Evolutionary conservation across 2,797 vertebrate species (phyloP).

Genomic region (Propithecus perrieri): DNA sequence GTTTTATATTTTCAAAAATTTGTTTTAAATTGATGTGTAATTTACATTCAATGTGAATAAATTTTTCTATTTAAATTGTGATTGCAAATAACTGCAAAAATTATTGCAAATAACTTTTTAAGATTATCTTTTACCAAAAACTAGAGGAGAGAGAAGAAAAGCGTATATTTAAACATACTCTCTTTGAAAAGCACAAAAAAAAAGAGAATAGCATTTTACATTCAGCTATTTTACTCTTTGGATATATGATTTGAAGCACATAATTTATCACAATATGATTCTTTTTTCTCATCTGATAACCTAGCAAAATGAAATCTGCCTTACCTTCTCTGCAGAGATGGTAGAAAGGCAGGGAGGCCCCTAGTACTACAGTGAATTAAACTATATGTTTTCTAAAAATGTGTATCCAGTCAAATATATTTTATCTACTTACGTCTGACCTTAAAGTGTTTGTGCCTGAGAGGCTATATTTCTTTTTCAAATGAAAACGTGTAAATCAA

Average conservation of each 20-base stretch:
- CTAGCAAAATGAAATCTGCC: not conserved
- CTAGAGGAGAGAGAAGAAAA: constrained; percentile 4
- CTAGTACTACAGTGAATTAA: not conserved
- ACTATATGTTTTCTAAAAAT: not conserved
- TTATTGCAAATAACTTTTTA: not conserved
- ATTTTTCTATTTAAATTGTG: constrained; percentile 28
- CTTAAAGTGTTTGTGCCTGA: constrained; percentile 16
- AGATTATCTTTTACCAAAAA: not conserved
- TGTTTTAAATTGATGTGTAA: not conserved
- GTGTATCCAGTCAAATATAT: not conserved
- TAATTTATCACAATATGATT: not conserved
- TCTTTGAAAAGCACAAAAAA: not conserved
- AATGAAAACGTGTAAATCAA: not conserved
- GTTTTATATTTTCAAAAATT: not conserved
- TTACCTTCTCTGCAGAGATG: not conserved
- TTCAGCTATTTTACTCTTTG: not conserved
- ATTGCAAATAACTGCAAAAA: not conserved
- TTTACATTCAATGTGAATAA: not conserved
- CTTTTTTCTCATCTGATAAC: constrained; percentile 13
- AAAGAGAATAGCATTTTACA: constrained; percentile 12
- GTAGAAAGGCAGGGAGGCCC: not conserved
- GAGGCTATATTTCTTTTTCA: not conserved
- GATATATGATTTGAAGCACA: not conserved
- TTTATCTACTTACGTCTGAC: not conserved
- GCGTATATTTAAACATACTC: not conserved